A percentile compares a stretch with the other conserved stretches of the same genome.
These are phyloP conservation scores for Enteromius treurensis DNA, from an alignment of 2,797 vertebrate genomes.

Conservation along the genomic window DNA sequence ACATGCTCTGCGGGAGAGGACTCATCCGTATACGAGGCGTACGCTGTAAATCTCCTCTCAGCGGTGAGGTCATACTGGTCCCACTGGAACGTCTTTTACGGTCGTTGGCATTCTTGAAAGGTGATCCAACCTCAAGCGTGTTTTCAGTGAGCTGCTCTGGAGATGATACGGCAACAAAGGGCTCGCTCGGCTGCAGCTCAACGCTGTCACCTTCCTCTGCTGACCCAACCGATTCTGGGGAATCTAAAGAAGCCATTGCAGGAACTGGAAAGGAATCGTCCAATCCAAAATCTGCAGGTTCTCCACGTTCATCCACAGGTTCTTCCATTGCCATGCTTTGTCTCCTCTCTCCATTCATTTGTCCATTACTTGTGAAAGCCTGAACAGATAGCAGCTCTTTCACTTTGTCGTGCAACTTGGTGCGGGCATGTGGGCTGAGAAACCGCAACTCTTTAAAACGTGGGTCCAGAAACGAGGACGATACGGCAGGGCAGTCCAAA, in stretches of 20 bases:
- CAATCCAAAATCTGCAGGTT: slow-evolving; percentile 46
- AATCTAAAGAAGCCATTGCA: slow-evolving; percentile 60
- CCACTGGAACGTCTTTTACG: slow-evolving; percentile 41
- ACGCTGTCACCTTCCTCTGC: slow-evolving; percentile 62
- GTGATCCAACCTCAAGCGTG: slow-evolving; percentile 35
- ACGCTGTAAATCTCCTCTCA: slow-evolving; percentile 48
- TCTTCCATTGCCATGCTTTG: slow-evolving; percentile 50
- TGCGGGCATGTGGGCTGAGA: slow-evolving; percentile 67
- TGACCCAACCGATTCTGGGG: slow-evolving; percentile 65
- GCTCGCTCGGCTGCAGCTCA: slow-evolving; percentile 59
- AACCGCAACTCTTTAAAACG: slow-evolving; percentile 77
- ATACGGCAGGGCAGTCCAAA: slow-evolving; percentile 64
- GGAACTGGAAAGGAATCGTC: slow-evolving; percentile 53
- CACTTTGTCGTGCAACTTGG: slow-evolving; percentile 66
- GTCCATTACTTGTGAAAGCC: slow-evolving; percentile 43
- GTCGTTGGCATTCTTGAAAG: slow-evolving; percentile 30
- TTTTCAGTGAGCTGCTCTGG: slow-evolving; percentile 51
- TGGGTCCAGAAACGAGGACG: slow-evolving; percentile 75
- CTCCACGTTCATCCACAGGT: slow-evolving; percentile 43
- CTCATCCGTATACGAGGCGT: slow-evolving; percentile 31
- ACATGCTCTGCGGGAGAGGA: slow-evolving; percentile 63
- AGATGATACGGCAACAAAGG: slow-evolving; percentile 46
- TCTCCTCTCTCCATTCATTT: slow-evolving; percentile 36
- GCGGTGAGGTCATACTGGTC: slow-evolving; percentile 42
- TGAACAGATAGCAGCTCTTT: slow-evolving; percentile 66